These are phyloP conservation scores for Heliothis virescens DNA, from an alignment of 1,140 invertebrate species.

Conservation along the genomic window DNA sequence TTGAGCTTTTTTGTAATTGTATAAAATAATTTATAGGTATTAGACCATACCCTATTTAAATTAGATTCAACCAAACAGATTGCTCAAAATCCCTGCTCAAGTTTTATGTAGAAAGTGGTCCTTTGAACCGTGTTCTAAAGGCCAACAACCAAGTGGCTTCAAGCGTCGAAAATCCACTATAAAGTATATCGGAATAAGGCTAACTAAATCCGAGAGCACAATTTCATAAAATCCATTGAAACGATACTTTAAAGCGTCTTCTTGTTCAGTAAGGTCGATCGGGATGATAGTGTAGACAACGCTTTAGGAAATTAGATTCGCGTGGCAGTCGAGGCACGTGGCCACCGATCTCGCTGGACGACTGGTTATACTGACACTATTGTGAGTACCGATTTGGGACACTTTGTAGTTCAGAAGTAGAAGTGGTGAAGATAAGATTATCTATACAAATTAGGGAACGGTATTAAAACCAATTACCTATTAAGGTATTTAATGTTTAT, in stretches of 20 bases:
- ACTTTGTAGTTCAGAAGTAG: background rate
- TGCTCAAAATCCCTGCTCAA: no score
- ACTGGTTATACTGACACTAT: constrained; percentile 50
- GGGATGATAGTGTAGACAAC: constrained; percentile 66
- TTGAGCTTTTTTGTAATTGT: no score
- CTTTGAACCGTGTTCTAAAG: no score
- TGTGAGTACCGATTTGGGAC: constrained; percentile 42
- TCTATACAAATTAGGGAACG: no score
- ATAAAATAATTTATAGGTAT: no score
- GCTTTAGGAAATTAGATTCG: constrained; percentile 70
- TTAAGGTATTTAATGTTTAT: no score
- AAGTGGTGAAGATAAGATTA: background rate
- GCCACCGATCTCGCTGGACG: constrained; percentile 58
- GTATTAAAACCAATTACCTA: no score
- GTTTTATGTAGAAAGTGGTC: no score
- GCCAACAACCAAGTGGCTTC: no score
- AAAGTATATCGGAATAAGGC: background rate
- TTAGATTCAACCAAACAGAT: no score
- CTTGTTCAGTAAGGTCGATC: constrained; percentile 26
- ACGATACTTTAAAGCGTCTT: constrained; percentile 27
- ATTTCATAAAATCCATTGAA: constrained; percentile 37
- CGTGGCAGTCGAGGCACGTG: constrained; percentile 68
- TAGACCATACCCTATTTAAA: no score
- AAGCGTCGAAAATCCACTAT: background rate
- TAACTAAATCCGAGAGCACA: constrained; percentile 22